Evolutionary conservation across 2,797 vertebrate species (phyloP).

Genomic region (Galaxias olidus): DNA sequence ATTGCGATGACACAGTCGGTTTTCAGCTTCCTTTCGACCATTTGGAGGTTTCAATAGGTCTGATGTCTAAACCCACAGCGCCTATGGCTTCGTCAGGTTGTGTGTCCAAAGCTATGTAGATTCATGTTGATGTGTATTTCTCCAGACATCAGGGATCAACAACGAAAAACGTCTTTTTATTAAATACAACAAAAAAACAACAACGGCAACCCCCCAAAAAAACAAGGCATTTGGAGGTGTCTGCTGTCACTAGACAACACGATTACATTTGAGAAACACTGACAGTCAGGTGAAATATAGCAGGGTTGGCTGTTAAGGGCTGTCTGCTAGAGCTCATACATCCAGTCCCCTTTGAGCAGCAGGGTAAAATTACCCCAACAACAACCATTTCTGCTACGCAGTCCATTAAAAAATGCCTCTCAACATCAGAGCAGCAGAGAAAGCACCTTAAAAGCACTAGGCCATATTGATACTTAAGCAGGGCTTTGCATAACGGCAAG

Average conservation of each 20-base stretch:
- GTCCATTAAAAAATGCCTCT: constrained; percentile 96
- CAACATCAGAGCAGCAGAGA: constrained; percentile 87
- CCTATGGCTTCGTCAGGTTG: constrained; percentile 58
- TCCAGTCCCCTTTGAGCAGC: constrained; percentile 70
- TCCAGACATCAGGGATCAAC: constrained; percentile 9
- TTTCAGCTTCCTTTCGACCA: constrained; percentile 82
- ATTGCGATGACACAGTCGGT: constrained; percentile 96
- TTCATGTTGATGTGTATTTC: constrained; percentile 48
- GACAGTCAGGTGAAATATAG: constrained; percentile 77
- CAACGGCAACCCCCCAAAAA: constrained; percentile 35
- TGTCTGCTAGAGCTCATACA: constrained; percentile 77
- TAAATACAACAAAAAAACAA: constrained; percentile 56
- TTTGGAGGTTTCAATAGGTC: constrained; percentile 77
- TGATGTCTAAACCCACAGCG: constrained; percentile 80
- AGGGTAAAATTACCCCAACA: constrained; percentile 79
- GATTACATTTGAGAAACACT: constrained; percentile 69
- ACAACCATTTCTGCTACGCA: constrained; percentile 93
- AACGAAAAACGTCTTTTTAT: constrained; percentile 47
- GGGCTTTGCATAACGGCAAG: constrained; percentile 93
- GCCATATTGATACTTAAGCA: constrained; percentile 96
- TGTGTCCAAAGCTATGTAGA: constrained; percentile 38
- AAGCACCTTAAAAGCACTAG: constrained; percentile 97
- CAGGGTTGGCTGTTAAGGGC: constrained; percentile 65
- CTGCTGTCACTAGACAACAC: constrained; percentile 65
- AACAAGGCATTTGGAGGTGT: constrained; percentile 62